Conservation (phyloP, 2,888 invertebrate genomes). For the Zhuqinia jingwanae region DNA sequence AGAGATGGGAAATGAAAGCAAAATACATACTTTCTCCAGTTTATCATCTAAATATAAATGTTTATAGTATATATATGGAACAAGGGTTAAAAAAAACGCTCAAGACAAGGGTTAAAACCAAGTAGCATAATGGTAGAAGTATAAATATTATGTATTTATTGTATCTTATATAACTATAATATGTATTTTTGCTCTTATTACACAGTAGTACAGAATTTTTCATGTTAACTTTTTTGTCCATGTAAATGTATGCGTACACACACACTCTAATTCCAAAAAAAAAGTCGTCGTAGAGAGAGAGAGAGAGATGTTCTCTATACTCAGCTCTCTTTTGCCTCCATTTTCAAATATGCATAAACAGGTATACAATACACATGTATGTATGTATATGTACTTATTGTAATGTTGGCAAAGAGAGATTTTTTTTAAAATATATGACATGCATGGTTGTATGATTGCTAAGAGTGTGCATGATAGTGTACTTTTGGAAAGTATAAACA, state of each 20-base stretch:
- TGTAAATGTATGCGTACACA: conserved; percentile 22
- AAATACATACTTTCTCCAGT: conserved; percentile 1
- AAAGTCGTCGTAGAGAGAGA: background rate
- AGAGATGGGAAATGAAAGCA: conserved; percentile 10
- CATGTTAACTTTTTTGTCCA: background rate
- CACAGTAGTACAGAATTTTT: background rate
- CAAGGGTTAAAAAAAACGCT: conserved; percentile 32
- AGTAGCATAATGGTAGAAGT: conserved; percentile 24
- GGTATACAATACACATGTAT: too few relatives aligned
- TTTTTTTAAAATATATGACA: too few relatives aligned
- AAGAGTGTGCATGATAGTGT: background rate
- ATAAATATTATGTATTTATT: too few relatives aligned
- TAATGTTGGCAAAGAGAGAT: too few relatives aligned
- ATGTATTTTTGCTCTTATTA: background rate
- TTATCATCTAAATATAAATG: background rate
- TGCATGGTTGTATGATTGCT: too few relatives aligned
- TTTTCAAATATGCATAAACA: too few relatives aligned
- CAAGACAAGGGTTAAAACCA: conserved; percentile 50
- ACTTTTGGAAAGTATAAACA: conserved; percentile 2
- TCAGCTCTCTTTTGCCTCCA: too few relatives aligned
- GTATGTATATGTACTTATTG: too few relatives aligned
- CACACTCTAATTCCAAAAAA: background rate
- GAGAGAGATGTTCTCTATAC: background rate
- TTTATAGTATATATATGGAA: background rate
- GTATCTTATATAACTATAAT: too few relatives aligned